A percentile compares a stretch with the other conserved stretches of the same genome.
These are phyloP conservation scores for Sebastes jordani DNA, from an alignment of 2,797 vertebrate species.

Conservation along the genomic window DNA sequence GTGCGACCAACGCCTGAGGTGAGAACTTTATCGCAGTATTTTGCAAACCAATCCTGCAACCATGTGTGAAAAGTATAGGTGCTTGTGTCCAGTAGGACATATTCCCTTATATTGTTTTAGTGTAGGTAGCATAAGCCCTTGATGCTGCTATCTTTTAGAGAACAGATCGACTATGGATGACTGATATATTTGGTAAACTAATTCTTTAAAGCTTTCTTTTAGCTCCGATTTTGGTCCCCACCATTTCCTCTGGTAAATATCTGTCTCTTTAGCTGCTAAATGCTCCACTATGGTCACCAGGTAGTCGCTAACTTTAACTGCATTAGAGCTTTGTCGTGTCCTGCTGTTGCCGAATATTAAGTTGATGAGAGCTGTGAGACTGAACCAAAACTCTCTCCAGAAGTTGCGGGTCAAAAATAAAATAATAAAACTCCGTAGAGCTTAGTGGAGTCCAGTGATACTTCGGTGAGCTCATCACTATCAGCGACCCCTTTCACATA, in stretches of 20 bases:
- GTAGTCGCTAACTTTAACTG: neutral
- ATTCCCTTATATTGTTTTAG: neutral
- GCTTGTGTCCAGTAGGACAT: neutral
- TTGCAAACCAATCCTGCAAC: neutral
- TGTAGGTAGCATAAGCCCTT: neutral
- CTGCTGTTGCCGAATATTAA: neutral
- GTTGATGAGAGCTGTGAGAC: too few species aligned
- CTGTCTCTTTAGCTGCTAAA: neutral
- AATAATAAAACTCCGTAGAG: neutral
- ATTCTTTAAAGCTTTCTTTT: neutral
- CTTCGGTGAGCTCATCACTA: too few species aligned
- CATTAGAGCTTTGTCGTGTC: neutral
- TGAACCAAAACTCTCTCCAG: too few species aligned
- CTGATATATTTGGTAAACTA: neutral
- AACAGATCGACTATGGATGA: too few species aligned
- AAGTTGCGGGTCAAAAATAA: neutral
- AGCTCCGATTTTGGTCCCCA: neutral
- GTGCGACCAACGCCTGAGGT: constrained; percentile 2
- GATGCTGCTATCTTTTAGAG: neutral
- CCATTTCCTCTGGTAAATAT: neutral
- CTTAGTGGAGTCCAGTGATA: neutral
- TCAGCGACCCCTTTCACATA: too few species aligned
- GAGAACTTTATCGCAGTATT: constrained; percentile 10
- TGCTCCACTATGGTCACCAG: neutral
- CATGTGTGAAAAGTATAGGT: neutral